phyloP scores from a whole-genome alignment of 1,140 invertebrate species.

The Acromyrmex charruanus region DNA sequence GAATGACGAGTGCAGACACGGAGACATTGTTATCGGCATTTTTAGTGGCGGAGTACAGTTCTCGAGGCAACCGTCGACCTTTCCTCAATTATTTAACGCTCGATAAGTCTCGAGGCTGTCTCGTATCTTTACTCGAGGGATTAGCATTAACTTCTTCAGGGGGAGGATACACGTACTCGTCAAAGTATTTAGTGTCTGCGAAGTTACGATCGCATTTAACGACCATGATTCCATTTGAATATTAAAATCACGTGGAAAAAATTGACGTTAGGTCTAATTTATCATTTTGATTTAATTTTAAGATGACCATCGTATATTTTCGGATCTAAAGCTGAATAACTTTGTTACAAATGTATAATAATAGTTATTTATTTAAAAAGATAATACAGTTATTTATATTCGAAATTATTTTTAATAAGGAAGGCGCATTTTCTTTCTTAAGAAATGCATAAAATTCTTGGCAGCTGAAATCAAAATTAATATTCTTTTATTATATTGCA shows the following conservation, averaged over 20 bases:
- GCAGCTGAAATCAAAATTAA: no score
- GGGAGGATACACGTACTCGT: not conserved
- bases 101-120: constrained; percentile 53
- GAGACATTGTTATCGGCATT: not conserved
- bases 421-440: no score
- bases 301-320: no score
- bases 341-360: no score
- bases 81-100: constrained; percentile 60
- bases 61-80: constrained; percentile 30
- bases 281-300: not conserved
- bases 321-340: no score
- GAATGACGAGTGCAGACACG: not conserved
- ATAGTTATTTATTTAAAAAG: no score
- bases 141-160: constrained; percentile 12
- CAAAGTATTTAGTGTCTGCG: constrained; percentile 18
- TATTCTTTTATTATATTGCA: no score
- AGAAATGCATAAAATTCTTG: no score
- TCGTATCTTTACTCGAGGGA: constrained; percentile 37
- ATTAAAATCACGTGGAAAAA: not conserved
- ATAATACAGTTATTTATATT: no score
- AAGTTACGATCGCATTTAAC: not conserved
- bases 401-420: no score
- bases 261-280: not conserved
- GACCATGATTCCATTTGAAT: not conserved
- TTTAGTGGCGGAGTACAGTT: not conserved